phyloP scores from a whole-genome alignment of 2,888 invertebrate genomes.

The Cynaeus angustus region DNA sequence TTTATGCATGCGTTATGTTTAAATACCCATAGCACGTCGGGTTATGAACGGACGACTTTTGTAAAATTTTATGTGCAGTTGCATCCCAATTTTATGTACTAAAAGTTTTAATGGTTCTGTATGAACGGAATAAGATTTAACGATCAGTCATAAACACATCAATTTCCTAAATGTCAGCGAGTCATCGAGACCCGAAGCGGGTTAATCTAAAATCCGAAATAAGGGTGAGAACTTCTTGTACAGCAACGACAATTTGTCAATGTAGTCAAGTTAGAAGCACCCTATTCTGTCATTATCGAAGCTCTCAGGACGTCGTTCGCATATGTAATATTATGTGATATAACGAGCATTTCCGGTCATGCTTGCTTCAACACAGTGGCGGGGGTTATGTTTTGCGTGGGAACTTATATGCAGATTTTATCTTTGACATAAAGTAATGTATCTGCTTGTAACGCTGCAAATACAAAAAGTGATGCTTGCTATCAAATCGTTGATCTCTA shows the following conservation, averaged over 20 bases:
- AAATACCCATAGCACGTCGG: no score
- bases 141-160: slow-evolving; percentile 25
- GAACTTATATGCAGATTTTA: no score
- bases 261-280: slow-evolving; percentile 24
- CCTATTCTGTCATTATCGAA: slow-evolving; percentile 34
- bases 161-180: slow-evolving; percentile 37
- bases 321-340: slow-evolving; percentile 36
- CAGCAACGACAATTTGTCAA: slow-evolving; percentile 30
- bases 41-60: slow-evolving; percentile 2
- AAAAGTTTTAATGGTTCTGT: slow-evolving; percentile 26
- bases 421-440: no score
- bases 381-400: not conserved
- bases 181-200: slow-evolving; percentile 12
- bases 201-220: slow-evolving; percentile 11
- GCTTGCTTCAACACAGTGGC: slow-evolving; percentile 11
- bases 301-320: slow-evolving; percentile 32
- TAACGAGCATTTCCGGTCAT: slow-evolving; percentile 38
- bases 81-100: not conserved
- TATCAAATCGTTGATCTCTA: no score
- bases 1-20: slow-evolving; percentile 10
- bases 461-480: no score
- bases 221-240: slow-evolving; percentile 23
- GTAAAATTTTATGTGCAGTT: slow-evolving; percentile 2
- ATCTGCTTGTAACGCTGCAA: no score
- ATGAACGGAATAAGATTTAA: slow-evolving; percentile 26